Conservation (phyloP, 2,113 vertebrate species). For the Synodontis membranacea region DNA sequence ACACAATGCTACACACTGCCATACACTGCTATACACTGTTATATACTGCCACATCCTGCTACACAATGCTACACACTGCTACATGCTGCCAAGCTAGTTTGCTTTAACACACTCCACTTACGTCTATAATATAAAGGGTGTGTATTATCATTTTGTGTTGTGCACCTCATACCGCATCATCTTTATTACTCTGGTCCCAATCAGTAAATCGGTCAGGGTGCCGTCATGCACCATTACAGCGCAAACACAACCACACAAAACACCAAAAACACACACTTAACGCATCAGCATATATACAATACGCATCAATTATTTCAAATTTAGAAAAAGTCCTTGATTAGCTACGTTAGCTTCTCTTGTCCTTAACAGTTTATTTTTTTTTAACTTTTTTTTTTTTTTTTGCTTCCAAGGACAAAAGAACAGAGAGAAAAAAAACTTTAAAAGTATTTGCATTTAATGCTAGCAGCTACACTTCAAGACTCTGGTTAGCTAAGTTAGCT, state of each 20-base stretch:
- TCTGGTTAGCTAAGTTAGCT: neutral
- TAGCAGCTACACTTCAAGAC: neutral
- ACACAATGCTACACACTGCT: neutral
- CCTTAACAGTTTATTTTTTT: neutral
- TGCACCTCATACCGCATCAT: neutral
- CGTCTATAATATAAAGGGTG: neutral
- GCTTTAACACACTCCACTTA: neutral
- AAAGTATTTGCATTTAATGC: neutral
- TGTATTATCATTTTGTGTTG: neutral
- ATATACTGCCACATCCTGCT: neutral
- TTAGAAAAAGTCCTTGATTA: neutral
- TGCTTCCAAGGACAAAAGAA: neutral
- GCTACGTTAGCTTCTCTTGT: neutral
- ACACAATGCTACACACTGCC: no score
- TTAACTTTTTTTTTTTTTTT: neutral
- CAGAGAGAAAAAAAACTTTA: neutral
- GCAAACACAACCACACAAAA: neutral
- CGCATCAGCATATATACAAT: no score
- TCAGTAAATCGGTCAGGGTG: neutral
- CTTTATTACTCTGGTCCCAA: neutral
- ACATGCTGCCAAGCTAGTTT: neutral
- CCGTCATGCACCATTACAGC: neutral
- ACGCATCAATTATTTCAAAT: neutral
- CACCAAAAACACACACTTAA: neutral
- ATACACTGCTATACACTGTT: neutral